Conservation (phyloP, 2,113 vertebrate species). For the Percina caprodes region DNA sequence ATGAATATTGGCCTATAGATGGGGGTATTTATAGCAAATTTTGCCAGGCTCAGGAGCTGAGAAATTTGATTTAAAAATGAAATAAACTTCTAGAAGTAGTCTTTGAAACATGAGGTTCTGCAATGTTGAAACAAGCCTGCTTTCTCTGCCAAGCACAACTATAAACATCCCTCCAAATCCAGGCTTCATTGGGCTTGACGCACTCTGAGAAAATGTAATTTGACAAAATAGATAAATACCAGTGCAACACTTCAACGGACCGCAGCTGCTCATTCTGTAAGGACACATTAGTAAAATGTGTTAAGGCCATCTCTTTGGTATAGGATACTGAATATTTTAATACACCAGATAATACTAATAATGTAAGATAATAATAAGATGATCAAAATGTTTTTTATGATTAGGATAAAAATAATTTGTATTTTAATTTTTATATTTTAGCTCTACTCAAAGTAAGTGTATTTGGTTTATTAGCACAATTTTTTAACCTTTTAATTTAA, state of each 20-base stretch:
- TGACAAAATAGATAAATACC: slow-evolving; percentile 78
- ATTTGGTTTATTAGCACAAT: neutral
- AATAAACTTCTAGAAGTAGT: slow-evolving; percentile 58
- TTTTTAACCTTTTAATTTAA: too few species aligned
- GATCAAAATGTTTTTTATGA: neutral
- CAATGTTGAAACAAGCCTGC: slow-evolving; percentile 34
- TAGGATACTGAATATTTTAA: neutral
- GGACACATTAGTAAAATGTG: slow-evolving; percentile 9
- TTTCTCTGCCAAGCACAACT: slow-evolving; percentile 66
- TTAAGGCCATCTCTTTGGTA: neutral
- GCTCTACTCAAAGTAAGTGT: too few species aligned
- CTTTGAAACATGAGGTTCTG: slow-evolving; percentile 61
- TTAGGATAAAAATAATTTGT: neutral
- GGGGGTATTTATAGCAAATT: slow-evolving; percentile 30
- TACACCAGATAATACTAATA: neutral
- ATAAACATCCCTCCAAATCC: slow-evolving; percentile 62
- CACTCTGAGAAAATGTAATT: slow-evolving; percentile 73
- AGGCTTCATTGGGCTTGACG: slow-evolving; percentile 58
- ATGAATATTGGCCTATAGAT: neutral
- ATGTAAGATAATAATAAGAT: neutral
- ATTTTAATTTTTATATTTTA: neutral
- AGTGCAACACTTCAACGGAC: slow-evolving; percentile 33
- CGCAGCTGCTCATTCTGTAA: slow-evolving; percentile 36
- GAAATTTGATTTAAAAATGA: slow-evolving; percentile 43
- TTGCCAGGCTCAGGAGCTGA: slow-evolving; percentile 30